phyloP scores from a whole-genome alignment of 2,888 invertebrate species.

The Pandemis cinnamomeana region DNA sequence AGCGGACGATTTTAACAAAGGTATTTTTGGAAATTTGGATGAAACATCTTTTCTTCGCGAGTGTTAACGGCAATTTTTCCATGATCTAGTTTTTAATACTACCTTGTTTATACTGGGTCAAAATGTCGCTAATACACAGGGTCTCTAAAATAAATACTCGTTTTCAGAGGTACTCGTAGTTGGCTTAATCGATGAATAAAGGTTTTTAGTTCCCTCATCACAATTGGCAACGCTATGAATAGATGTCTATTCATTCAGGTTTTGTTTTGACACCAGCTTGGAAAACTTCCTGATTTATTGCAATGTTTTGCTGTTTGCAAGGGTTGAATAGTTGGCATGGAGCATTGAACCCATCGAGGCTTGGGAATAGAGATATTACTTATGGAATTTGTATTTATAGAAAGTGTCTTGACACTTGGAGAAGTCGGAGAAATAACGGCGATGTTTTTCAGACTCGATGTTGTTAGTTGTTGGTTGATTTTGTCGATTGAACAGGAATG shows the following conservation, averaged over 20 bases:
- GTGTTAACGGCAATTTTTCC: too few relatives aligned
- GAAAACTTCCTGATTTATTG: conserved; percentile 64
- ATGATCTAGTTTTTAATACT: too few relatives aligned
- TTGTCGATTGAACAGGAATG: too few relatives aligned
- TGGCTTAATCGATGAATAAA: background rate
- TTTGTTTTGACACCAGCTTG: conserved; percentile 62
- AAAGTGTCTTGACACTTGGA: background rate
- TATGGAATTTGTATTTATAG: conserved; percentile 12
- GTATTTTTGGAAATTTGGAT: too few relatives aligned
- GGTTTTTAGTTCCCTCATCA: background rate
- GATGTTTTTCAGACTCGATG: background rate
- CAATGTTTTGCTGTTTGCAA: conserved; percentile 46
- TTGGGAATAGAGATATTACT: conserved; percentile 13
- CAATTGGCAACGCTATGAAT: conserved; percentile 42
- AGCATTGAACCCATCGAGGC: conserved; percentile 20
- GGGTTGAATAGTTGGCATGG: conserved; percentile 26
- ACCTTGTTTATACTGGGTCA: too few relatives aligned
- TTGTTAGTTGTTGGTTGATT: too few relatives aligned
- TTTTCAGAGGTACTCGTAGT: too few relatives aligned
- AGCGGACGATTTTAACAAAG: background rate
- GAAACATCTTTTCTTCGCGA: too few relatives aligned
- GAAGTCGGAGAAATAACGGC: background rate
- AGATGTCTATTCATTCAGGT: conserved; percentile 43
- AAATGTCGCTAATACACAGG: too few relatives aligned
- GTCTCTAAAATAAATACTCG: too few relatives aligned